A percentile compares a stretch with the other conserved stretches of the same genome.
These are phyloP conservation scores for Silurus lanzhouensis DNA, from an alignment of 2,797 vertebrate species.

Conservation along the genomic window DNA sequence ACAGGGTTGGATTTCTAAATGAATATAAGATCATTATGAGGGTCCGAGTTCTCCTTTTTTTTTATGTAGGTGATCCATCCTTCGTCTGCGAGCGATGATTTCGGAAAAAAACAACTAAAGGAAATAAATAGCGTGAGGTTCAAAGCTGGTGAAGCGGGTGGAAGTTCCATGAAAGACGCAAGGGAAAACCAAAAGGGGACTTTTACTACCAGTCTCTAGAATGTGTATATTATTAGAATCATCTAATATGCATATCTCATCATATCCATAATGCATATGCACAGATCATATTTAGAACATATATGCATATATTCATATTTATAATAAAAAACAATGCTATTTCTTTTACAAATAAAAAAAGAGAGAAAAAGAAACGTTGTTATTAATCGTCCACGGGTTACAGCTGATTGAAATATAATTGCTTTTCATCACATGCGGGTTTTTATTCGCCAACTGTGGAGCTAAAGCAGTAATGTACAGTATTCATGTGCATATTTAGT, in stretches of 20 bases:
- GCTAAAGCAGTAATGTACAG: constrained; percentile 78
- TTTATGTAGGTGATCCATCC: constrained; percentile 58
- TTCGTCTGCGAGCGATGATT: constrained; percentile 49
- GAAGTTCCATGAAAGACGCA: constrained; percentile 71
- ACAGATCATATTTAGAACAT: constrained; percentile 40
- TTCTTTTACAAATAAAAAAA: constrained; percentile 47
- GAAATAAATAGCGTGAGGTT: constrained; percentile 50
- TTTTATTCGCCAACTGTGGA: constrained; percentile 66
- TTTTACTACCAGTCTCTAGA: constrained; percentile 67
- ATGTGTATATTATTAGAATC: constrained; percentile 57
- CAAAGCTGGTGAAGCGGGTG: constrained; percentile 66
- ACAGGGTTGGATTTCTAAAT: constrained; percentile 68
- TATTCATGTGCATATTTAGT: constrained; percentile 72
- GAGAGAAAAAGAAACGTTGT: constrained; percentile 43
- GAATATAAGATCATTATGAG: constrained; percentile 66
- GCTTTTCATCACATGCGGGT: constrained; percentile 76
- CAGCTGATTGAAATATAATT: constrained; percentile 77
- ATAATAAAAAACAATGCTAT: constrained; percentile 58
- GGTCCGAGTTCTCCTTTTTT: constrained; percentile 32
- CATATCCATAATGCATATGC: constrained; percentile 35
- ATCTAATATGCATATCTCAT: constrained; percentile 40
- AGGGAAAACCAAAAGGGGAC: constrained; percentile 58
- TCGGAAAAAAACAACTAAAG: constrained; percentile 35
- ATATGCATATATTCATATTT: constrained; percentile 49
- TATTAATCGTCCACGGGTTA: constrained; percentile 78